Conservation (phyloP, 2,888 invertebrate genomes). For the Mesorhabditis sp. region DNA sequence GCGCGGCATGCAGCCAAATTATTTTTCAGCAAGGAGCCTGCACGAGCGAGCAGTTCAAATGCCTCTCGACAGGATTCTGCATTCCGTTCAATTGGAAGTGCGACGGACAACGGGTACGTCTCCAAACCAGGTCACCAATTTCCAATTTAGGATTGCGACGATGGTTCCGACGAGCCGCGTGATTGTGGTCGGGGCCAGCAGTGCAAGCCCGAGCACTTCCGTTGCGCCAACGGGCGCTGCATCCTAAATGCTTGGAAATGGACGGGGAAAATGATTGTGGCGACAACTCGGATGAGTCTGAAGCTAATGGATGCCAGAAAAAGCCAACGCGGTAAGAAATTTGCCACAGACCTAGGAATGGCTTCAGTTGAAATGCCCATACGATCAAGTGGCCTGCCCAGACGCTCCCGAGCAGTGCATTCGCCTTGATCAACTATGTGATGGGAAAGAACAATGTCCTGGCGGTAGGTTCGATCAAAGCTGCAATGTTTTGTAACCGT, state of each 20-base stretch:
- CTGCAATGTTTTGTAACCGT: too few relatives aligned
- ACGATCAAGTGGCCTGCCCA: constrained; percentile 23
- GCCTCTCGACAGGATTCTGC: constrained; percentile 73
- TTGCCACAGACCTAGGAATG: not conserved
- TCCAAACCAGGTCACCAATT: not conserved
- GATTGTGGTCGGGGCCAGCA: constrained; percentile 32
- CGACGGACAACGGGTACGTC: constrained; percentile 74
- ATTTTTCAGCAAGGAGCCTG: constrained; percentile 37
- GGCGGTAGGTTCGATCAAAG: constrained; percentile 69
- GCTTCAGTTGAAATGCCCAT: not conserved
- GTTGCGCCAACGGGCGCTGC: constrained; percentile 58
- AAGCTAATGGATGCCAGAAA: constrained; percentile 44
- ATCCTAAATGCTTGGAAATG: constrained; percentile 57
- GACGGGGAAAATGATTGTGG: constrained; percentile 58
- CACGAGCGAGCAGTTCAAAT: constrained; percentile 56
- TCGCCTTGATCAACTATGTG: constrained; percentile 69
- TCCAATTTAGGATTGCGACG: constrained; percentile 74
- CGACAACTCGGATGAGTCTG: constrained; percentile 49
- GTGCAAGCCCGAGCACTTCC: constrained; percentile 54
- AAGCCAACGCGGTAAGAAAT: constrained; percentile 6
- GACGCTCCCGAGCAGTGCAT: constrained; percentile 66
- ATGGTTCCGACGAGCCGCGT: constrained; percentile 80
- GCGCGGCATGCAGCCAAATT: not conserved
- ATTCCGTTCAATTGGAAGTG: constrained; percentile 91
- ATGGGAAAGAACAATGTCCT: constrained; percentile 89